Percentiles rank a stretch among this genome's conserved stretches.
phyloP scores from a whole-genome alignment of 2,797 vertebrate genomes.

The Cichlasoma orientale region DNA sequence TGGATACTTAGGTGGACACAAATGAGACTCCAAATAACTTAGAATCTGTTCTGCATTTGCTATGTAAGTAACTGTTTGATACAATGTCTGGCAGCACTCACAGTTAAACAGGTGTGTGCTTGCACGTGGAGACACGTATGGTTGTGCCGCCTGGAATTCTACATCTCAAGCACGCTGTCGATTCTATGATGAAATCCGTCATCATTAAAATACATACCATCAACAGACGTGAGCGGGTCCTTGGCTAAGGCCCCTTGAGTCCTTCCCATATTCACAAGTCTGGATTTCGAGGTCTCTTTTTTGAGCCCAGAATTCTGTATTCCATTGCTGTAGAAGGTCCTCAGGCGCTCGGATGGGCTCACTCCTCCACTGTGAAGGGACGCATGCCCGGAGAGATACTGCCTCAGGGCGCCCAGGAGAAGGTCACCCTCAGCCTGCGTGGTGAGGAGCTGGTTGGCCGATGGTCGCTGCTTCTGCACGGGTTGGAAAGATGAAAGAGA shows the following conservation, averaged over 20 bases:
- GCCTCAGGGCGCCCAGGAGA: conserved; percentile 78
- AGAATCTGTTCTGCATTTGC: not conserved
- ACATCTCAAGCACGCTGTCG: not conserved
- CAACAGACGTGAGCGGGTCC: conserved; percentile 75
- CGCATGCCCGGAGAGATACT: conserved; percentile 77
- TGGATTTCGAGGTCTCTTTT: conserved; percentile 37
- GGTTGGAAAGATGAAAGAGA: conserved; percentile 27
- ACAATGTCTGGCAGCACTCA: not conserved
- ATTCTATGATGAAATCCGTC: not conserved
- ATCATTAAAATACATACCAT: conserved; percentile 78
- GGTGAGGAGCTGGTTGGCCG: conserved; percentile 10
- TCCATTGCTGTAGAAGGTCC: conserved; percentile 51
- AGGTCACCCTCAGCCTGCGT: conserved; percentile 54
- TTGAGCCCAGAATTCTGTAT: conserved; percentile 56
- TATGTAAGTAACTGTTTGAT: rapidly evolving
- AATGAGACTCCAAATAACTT: not conserved
- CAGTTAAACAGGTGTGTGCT: not conserved
- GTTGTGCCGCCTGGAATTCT: not conserved
- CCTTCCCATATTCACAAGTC: conserved; percentile 62
- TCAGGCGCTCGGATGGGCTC: conserved; percentile 30
- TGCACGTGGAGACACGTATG: not conserved
- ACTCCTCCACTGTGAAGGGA: conserved; percentile 41
- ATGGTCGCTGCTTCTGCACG: conserved; percentile 46
- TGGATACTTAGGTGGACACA: no score
- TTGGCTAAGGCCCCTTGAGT: conserved; percentile 51